Percentiles rank a stretch among this genome's conserved stretches.
These are phyloP conservation scores for Sphaeridia pumilis DNA, from an alignment of 2,888 invertebrate species.

Conservation along the genomic window DNA sequence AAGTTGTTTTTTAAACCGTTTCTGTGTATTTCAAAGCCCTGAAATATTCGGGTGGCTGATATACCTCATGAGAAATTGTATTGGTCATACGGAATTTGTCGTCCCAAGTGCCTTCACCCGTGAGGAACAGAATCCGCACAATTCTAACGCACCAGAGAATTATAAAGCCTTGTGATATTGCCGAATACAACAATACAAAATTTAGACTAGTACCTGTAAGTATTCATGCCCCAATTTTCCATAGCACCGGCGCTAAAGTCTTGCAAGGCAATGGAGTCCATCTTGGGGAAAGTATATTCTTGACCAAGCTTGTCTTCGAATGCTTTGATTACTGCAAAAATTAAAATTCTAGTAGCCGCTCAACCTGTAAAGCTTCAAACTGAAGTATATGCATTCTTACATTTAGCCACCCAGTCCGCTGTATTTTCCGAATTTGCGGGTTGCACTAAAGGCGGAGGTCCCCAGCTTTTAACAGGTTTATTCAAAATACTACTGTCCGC, in stretches of 20 bases:
- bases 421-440: conserved; percentile 16
- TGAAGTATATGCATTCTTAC: conserved; percentile 2
- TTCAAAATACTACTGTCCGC: conserved; percentile 10
- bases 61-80: conserved; percentile 26
- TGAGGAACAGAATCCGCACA: conserved; percentile 16
- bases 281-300: conserved; percentile 24
- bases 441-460: conserved; percentile 12
- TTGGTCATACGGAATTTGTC: conserved; percentile 20
- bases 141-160: conserved; percentile 2
- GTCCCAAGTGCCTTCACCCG: conserved; percentile 17
- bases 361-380: background rate
- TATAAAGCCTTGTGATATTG: background rate
- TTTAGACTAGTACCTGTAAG: conserved; percentile 18
- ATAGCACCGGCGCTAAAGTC: conserved; percentile 19
- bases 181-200: background rate
- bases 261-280: conserved; percentile 27
- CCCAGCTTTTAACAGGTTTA: conserved; percentile 24
- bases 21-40: background rate
- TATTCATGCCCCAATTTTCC: conserved; percentile 30
- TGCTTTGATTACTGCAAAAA: conserved; percentile 7
- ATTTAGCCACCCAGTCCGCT: conserved; percentile 22
- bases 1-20: background rate
- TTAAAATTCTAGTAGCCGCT: background rate
- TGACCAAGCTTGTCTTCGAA: conserved; percentile 19
- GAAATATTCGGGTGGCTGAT: background rate